Evolutionary conservation across 2,888 invertebrate genomes (phyloP), one percentile per base, ranked within the genome.

Genomic region (Graphium colonna): DNA sequence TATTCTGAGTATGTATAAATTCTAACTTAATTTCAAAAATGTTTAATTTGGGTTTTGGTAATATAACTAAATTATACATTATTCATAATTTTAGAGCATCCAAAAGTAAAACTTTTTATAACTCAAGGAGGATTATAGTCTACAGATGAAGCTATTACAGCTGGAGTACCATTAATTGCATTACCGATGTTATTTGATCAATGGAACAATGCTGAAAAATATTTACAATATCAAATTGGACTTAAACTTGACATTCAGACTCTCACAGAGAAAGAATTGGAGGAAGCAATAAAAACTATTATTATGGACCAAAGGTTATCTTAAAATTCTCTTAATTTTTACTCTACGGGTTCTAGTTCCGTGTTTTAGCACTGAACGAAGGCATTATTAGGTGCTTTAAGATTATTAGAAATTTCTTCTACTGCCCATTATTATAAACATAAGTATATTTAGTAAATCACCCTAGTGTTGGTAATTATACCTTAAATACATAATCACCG

Each of bases 71-170:
- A 5, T 21, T 21, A 21, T 21, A 21, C 3, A 3, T 21, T 21
- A 21, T n/a, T n/a, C n/a, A 31, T 39, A 16, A 4, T 70, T 66
- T 3, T 60, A 79, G 79, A 42, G n/a, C 89, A 90, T 63, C 77
- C 80, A 3, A 90, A 90, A 48, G 52, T 90, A 0, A 88, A 86
- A 60, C 12, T 73, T 1, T 76, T 75, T 41, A 73, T 88, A 18
- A 83, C 81, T 1, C 86, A 88, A 71, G 83, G 79, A 26, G 87
- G 87, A 10, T 55, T 83, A 0, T 83, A 85, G 55, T 86, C 87
- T 0, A 71, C 81, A 0, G 82, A 85, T 42, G 87, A 88, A 64
- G 75, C 84, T 0, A 78, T 89, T 12, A 58, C 61, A 28, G 76
- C 77, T 4, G 75, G 73, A 17, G 79, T 82, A 0, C 85, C 87